A percentile compares a stretch with the other conserved stretches of the same genome.
phyloP scores from a whole-genome alignment of 2,797 vertebrate genomes.

The Girardinus metallicus region DNA sequence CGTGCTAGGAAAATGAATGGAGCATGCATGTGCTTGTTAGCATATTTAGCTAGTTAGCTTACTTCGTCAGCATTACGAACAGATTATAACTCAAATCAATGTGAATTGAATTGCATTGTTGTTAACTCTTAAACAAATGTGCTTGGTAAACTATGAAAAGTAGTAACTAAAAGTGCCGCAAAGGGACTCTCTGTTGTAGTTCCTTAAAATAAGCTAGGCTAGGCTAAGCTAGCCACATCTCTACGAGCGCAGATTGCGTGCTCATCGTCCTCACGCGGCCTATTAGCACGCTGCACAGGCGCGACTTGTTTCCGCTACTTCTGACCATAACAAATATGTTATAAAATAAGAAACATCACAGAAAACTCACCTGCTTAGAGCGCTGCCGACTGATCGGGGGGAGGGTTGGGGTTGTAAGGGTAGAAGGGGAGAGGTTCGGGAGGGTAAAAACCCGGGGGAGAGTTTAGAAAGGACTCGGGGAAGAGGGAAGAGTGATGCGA shows the following conservation, averaged over 20 bases:
- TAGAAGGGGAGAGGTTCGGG: conserved; percentile 86
- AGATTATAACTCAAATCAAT: background rate
- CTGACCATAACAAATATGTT: conserved; percentile 36
- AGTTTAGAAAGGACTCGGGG: conserved; percentile 85
- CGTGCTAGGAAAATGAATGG: conserved; percentile 71
- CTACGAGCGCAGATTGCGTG: conserved; percentile 54
- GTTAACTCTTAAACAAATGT: rapidly evolving
- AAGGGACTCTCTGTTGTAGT: conserved; percentile 19
- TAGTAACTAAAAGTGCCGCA: background rate
- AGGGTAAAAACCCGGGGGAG: conserved; percentile 84
- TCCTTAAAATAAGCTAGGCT: conserved; percentile 7
- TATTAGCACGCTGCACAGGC: conserved; percentile 69
- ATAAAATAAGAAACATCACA: background rate
- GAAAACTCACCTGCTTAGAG: conserved; percentile 71
- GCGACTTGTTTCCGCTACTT: conserved; percentile 70
- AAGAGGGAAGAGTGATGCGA: conserved; percentile 83
- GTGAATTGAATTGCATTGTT: rapidly evolving
- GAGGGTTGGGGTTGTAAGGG: conserved; percentile 83
- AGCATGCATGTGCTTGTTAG: conserved; percentile 71
- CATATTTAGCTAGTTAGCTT: conserved; percentile 47
- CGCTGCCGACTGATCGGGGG: conserved; percentile 70
- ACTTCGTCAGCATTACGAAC: conserved; percentile 17
- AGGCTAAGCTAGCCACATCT: conserved; percentile 14
- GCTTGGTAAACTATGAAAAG: rapidly evolving
- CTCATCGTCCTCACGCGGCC: conserved; percentile 70